Base-by-base conservation (phyloP, 2,888 invertebrate species). In the Eupithecia inturbata region DNA sequence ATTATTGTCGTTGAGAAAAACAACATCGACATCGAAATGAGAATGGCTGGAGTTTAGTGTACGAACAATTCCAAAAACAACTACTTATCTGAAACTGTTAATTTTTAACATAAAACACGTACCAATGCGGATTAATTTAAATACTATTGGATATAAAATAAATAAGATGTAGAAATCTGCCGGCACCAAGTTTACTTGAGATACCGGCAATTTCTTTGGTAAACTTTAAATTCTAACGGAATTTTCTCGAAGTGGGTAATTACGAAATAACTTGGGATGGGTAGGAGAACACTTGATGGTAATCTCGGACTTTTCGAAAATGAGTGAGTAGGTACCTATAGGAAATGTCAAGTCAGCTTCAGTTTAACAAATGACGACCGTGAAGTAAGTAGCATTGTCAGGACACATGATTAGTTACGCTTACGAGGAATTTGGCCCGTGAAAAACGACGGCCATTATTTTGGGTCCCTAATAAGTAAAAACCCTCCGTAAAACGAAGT, bases 321-420 rank as follows among this genome's bases (percentile, higher is more conserved):
- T 19, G 66, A 45, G 69, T 72, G 70, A 71, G 72, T 70, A n/a
- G n/a, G n/a, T n/a, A n/a, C n/a, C n/a, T n/a, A 69, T 82, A 77
- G 72, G 78, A 89, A 87, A 82, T 89, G 91, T 86, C 88, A 87
- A 89, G 88, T 89, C 89, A 90, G 86, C 84, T 80, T 80, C 81
- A n/a, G n/a, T n/a, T n/a, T n/a, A n/a, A 89, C 86, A 89, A 91
- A 91, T 88, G 88, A 89, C 78, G 83, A 87, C 84, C 88, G 85
- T 90, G 91, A 91, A 91, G 84, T 85, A 91, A 91, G 84, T 85
- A 87, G 87, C 89, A 87, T n/a, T 67, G 39, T 41, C 31, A 66
- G 33, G 64, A 70, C 36, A 64, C 63, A 66, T 68, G 57, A 69
- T 69, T 69, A 73, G 73, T 73, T 64, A 53, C 53, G 41, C 69